Evolutionary conservation across 2,113 vertebrate species (phyloP).

Genomic region (Clarias macrocephalus): DNA sequence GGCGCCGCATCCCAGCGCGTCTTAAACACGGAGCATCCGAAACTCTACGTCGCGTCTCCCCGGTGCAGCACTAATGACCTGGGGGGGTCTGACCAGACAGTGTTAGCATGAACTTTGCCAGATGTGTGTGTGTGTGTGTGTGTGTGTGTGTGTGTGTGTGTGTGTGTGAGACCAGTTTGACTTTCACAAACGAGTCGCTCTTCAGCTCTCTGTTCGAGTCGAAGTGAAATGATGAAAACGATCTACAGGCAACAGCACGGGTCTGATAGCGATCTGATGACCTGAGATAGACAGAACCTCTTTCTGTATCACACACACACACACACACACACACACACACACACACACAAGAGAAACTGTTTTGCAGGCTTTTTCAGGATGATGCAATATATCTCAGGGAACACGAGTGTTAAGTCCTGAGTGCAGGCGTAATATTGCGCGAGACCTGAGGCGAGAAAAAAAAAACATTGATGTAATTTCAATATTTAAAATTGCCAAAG

Average conservation of each 20-base stretch:
- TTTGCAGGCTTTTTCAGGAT: conserved; percentile 60
- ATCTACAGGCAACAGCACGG: conserved; percentile 65
- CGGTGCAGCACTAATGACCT: conserved; percentile 18
- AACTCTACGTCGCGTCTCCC: conserved; percentile 55
- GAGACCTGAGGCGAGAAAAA: conserved; percentile 87
- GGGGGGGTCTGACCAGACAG: conserved; percentile 35
- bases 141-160: background rate
- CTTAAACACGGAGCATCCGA: conserved; percentile 53
- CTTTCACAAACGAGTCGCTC: conserved; percentile 56
- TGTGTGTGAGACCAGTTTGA: conserved; percentile 55
- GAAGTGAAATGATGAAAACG: conserved; percentile 63
- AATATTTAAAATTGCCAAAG: conserved; percentile 96
- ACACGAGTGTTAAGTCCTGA: conserved; percentile 84
- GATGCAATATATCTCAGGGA: conserved; percentile 77
- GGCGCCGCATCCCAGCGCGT: conserved; percentile 56
- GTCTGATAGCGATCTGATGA: conserved; percentile 68
- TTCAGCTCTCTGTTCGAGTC: conserved; percentile 61
- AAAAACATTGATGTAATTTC: conserved; percentile 93
- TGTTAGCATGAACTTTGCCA: conserved; percentile 43
- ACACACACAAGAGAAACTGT: background rate
- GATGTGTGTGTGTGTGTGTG: background rate
- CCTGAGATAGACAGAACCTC: conserved; percentile 65
- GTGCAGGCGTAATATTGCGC: conserved; percentile 89
- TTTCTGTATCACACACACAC: conserved; percentile 50
- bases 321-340: background rate